phyloP scores from a whole-genome alignment of 2,113 vertebrate genomes.

The Odobenus rosmarus region DNA sequence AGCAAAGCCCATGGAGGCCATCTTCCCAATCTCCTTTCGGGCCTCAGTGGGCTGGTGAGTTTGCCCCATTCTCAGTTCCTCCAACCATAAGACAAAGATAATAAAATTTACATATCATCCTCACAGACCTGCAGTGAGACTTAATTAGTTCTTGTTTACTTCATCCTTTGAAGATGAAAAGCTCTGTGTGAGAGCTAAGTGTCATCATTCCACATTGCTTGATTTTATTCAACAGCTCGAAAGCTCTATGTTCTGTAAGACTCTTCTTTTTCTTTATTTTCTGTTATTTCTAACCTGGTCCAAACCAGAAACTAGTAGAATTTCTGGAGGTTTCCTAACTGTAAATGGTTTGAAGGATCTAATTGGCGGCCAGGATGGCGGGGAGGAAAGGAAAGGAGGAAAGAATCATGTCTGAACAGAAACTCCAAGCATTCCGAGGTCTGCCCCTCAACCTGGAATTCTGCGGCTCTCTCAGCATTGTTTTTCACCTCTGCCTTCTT shows the following conservation, averaged over 20 bases:
- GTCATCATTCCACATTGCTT: background rate
- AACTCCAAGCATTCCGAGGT: background rate
- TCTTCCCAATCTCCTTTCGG: background rate
- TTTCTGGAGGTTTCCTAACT: conserved; percentile 42
- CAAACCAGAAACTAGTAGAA: background rate
- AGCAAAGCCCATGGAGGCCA: background rate
- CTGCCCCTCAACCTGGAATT: conserved; percentile 47
- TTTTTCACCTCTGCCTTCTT: background rate
- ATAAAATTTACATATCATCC: background rate
- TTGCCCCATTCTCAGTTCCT: background rate
- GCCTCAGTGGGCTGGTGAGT: background rate
- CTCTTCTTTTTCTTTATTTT: background rate
- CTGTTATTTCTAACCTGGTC: background rate
- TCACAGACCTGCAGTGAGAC: background rate
- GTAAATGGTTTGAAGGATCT: conserved; percentile 18
- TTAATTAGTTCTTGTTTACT: background rate
- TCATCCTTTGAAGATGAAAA: conserved; percentile 50
- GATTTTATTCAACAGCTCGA: background rate
- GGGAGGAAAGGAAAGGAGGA: background rate
- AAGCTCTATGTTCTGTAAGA: background rate
- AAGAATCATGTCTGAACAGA: conserved; percentile 53
- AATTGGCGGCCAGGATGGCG: background rate
- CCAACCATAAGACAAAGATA: background rate
- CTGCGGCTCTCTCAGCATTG: background rate
- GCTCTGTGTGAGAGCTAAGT: background rate